A percentile compares a stretch with the other conserved stretches of the same genome.
Evolutionary conservation across 1,140 invertebrate species (phyloP).

Genomic region (Asbolus verrucosus): DNA sequence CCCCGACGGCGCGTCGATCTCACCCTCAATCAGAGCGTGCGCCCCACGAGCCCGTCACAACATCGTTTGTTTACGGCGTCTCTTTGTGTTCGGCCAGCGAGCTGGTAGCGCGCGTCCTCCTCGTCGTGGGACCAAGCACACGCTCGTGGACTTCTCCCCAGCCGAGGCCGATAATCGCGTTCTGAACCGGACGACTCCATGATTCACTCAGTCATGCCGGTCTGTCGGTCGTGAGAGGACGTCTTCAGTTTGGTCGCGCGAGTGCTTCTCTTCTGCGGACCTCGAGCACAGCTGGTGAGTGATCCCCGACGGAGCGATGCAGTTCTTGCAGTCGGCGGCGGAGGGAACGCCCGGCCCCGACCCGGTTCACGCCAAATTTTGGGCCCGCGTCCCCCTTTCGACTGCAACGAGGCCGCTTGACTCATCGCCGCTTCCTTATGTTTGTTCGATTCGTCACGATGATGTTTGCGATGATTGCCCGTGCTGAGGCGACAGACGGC

Average conservation of each 20-base stretch:
- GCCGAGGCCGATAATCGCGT: conserved; percentile 33
- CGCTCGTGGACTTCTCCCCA: background rate
- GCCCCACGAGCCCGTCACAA: conserved; percentile 21
- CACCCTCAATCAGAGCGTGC: conserved; percentile 43
- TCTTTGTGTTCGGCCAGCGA: conserved; percentile 22
- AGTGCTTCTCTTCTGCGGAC: background rate
- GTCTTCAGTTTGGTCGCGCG: background rate
- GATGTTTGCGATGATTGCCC: no score
- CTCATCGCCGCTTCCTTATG: conserved; percentile 19
- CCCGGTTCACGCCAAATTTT: no score
- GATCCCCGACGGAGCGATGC: background rate
- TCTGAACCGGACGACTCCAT: conserved; percentile 24
- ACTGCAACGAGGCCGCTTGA: conserved; percentile 2
- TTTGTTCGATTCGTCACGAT: background rate
- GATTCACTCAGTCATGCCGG: conserved; percentile 41
- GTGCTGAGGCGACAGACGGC: no score
- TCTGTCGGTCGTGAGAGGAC: background rate
- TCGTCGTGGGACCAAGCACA: conserved; percentile 25
- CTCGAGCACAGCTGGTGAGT: background rate
- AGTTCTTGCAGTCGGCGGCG: conserved; percentile 2
- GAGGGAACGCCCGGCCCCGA: no score
- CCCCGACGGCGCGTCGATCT: conserved; percentile 9
- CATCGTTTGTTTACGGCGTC: conserved; percentile 42
- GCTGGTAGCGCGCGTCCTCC: conserved; percentile 16
- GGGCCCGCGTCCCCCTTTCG: background rate